Percentiles rank a stretch among this genome's conserved stretches.
These are phyloP conservation scores for Micronisus gabar DNA, from an alignment of 2,113 vertebrate genomes.

Conservation along the genomic window DNA sequence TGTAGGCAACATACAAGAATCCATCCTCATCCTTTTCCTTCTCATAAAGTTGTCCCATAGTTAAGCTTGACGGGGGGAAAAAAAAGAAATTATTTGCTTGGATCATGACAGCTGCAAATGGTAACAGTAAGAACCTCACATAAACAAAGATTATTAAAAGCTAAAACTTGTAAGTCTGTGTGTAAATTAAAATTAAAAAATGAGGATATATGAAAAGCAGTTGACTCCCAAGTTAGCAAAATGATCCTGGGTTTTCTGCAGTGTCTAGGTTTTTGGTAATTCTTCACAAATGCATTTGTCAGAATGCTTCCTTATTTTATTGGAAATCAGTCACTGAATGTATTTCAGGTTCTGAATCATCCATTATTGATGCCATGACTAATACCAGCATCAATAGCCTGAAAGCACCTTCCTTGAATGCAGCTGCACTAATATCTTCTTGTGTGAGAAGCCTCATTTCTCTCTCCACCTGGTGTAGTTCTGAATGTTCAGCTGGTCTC, in stretches of 20 bases:
- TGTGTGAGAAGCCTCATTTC: not conserved
- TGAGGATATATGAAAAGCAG: not conserved
- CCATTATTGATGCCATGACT: not conserved
- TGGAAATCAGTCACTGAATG: not conserved
- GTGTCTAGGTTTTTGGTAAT: not conserved
- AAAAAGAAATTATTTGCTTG: not conserved
- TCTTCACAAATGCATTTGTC: not conserved
- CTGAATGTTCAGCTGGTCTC: not conserved
- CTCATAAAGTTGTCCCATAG: constrained; percentile 97
- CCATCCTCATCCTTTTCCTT: constrained; percentile 98
- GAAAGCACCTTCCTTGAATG: not conserved
- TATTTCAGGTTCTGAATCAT: not conserved
- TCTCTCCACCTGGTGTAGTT: not conserved
- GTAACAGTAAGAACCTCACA: not conserved
- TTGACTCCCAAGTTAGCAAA: not conserved
- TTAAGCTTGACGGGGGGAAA: constrained; percentile 80
- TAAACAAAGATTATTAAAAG: not conserved
- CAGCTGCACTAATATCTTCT: not conserved
- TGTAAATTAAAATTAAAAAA: not conserved
- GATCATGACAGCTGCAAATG: not conserved
- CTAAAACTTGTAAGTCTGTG: not conserved
- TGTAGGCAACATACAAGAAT: constrained; percentile 98
- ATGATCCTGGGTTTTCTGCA: not conserved
- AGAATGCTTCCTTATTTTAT: not conserved
- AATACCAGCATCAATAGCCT: not conserved